Evolutionary conservation across 2,888 invertebrate genomes (phyloP), one percentile per base, ranked within the genome.

Genomic region (Lagria hirta): DNA sequence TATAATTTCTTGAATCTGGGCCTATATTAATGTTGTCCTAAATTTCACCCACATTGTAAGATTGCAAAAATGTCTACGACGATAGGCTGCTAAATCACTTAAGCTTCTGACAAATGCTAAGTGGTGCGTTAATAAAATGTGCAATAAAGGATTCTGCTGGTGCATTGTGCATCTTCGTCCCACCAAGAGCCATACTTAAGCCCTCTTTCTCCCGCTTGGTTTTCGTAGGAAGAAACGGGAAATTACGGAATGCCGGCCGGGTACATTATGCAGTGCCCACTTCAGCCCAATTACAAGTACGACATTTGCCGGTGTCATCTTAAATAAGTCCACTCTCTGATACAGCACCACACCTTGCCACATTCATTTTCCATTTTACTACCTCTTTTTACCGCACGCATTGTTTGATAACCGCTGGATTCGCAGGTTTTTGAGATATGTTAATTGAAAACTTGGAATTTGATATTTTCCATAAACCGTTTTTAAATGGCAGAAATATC

Each of bases 221-320:
- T 34, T 43, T 35, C 42, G 42, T 43, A 43, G 42, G 42, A 43
- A 33, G 40, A 22, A 28, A 20, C 35, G 42, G 29, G 42, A 43
- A 24, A 43, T 43, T 29, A 35, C 42, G 42, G 42, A 43, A 43
- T 43, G 42, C 42, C 22, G 22, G 23, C 20, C 35, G 42, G 32
- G 61, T 57, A 60, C 58, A 62, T 61, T 62, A 62, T 61, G 59
- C 60, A 58, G 61, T 58, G 61, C 60, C 61, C 57, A 56, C 62
- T 58, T 59, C 55, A 53, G 57, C 62, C 64, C 64, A 64, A 64
- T 64, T 64, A 64, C 62, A 64, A 62, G 60, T 55, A 57, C 60
- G 56, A 62, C 64, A 64, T 62, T 55, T 58, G 48, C 50, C 55
- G 52, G 54, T 61, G 62, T 60, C 62, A 52, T 59, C 58, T 62